Base-by-base conservation (phyloP, 2,113 vertebrate genomes). In the Mustela lutreola region DNA sequence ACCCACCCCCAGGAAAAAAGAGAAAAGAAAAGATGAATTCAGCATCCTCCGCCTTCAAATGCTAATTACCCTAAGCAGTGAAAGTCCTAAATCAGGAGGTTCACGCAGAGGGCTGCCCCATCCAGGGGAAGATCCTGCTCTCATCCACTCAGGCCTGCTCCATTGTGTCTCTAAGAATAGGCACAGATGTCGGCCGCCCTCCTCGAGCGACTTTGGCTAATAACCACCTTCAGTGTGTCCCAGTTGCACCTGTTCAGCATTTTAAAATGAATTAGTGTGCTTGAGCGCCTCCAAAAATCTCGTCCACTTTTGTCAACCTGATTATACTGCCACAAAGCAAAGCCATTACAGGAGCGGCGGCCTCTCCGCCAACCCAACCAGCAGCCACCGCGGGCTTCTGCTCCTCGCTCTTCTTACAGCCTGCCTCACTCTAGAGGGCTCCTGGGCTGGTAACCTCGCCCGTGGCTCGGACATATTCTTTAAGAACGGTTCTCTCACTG, bases 151-250 rank as follows among this genome's bases (percentile, higher is more conserved):
- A 98, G 90, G 94, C 82, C 87, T 89, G 86, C 53, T 97, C 98
- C 94, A 95, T 98, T 98, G 91, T 98, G 89, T 86, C 95, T 85
- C 80, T 73, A 31, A 96, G 97, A 98, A 98, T 67, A 98, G 98
- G 97, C 98, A 96, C 98, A 98, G 98, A 98, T 98, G 98, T 98
- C 95, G 58, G 78, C 96, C 96, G 98, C 97, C 98, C 98, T 98
- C 78, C 93, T 97, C 93, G 97, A 97, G 95, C 21, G 82, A 97
- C 84, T 98, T 92, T 98, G 95, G 98, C 95, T 98, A 98, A 98
- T 97, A 97, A 98, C 96, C 94, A 95, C 83, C 94, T 95, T 97
- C 92, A 91, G 97, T 91, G 87, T 80, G 87, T 94, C 93, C 95
- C 95, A 53, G 60, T 98, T 97, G 98, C 97, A 98, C 98, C 98